Evolutionary conservation across 2,888 invertebrate genomes (phyloP).

Genomic region (Drosophila ezoana): DNA sequence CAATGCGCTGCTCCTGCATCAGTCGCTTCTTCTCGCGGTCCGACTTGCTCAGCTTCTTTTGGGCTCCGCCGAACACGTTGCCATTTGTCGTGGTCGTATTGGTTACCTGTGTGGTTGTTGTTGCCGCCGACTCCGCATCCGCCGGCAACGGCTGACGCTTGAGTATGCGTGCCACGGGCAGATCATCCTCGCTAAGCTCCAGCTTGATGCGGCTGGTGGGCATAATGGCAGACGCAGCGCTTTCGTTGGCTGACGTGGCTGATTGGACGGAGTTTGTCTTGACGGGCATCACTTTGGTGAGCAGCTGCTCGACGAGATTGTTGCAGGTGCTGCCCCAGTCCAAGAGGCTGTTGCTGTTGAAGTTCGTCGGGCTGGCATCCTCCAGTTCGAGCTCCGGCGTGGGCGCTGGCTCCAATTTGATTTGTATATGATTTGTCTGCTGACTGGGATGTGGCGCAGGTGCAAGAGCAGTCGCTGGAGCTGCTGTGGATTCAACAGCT

Average conservation of each 20-base stretch:
- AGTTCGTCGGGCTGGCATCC: slow-evolving; percentile 40
- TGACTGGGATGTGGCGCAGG: slow-evolving; percentile 26
- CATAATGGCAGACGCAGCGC: not conserved
- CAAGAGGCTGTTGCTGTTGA: slow-evolving; percentile 48
- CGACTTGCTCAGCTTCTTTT: slow-evolving; percentile 78
- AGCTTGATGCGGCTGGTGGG: slow-evolving; percentile 41
- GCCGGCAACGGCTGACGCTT: slow-evolving; percentile 45
- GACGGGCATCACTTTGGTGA: slow-evolving; percentile 82
- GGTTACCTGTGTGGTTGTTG: slow-evolving; percentile 58
- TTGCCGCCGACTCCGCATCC: slow-evolving; percentile 60
- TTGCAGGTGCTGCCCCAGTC: slow-evolving; percentile 91
- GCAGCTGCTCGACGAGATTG: slow-evolving; percentile 91
- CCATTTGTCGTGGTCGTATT: slow-evolving; percentile 60
- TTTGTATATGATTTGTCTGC: slow-evolving; percentile 58
- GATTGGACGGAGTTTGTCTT: slow-evolving; percentile 5
- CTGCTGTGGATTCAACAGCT: not conserved
- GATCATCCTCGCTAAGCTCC: slow-evolving; percentile 69
- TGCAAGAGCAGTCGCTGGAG: slow-evolving; percentile 26
- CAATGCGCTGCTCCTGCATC: slow-evolving; percentile 81
- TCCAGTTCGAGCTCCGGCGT: slow-evolving; percentile 31
- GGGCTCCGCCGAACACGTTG: slow-evolving; percentile 35
- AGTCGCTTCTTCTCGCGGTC: slow-evolving; percentile 84
- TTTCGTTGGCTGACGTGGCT: not conserved
- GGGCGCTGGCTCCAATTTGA: slow-evolving; percentile 61
- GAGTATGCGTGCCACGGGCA: slow-evolving; percentile 62